A percentile compares a stretch with the other conserved stretches of the same genome.
Evolutionary conservation across 2,888 invertebrate species (phyloP).

Genomic region (Pristionchus mayeri): DNA sequence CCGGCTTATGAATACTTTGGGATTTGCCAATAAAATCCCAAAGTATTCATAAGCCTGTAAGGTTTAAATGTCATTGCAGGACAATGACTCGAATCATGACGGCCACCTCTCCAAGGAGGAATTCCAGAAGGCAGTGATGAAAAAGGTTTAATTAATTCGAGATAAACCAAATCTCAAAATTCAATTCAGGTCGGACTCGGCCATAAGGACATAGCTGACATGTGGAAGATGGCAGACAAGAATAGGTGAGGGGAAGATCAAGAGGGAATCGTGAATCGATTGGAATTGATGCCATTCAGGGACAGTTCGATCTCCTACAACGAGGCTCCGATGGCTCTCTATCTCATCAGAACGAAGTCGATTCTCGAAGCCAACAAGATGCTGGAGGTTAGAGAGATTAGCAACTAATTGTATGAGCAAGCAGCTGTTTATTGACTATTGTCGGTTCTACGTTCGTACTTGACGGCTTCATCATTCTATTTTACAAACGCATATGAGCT

Average conservation of each 20-base stretch:
- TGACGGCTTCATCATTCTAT: too few species aligned
- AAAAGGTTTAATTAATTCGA: constrained; percentile 30
- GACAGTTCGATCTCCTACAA: background rate
- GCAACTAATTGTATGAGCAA: too few species aligned
- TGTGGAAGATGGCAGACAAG: constrained; percentile 37
- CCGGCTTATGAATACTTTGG: too few species aligned
- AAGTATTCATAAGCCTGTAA: too few species aligned
- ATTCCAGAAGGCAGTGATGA: constrained; percentile 35
- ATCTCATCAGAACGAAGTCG: constrained; percentile 40
- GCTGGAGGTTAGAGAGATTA: constrained; percentile 24
- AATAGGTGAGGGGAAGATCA: constrained; percentile 1
- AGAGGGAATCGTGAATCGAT: background rate
- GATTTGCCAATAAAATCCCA: too few species aligned
- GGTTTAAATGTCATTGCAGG: constrained; percentile 35
- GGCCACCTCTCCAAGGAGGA: constrained; percentile 16
- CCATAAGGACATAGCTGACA: constrained; percentile 19
- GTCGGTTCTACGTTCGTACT: too few species aligned
- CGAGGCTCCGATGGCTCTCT: constrained; percentile 18
- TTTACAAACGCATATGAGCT: too few species aligned
- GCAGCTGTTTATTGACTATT: too few species aligned
- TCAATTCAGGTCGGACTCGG: constrained; percentile 35
- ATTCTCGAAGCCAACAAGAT: constrained; percentile 40
- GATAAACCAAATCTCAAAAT: background rate
- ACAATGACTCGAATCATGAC: constrained; percentile 38
- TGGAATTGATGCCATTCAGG: background rate